Conservation (phyloP, 2,888 invertebrate species). For the Pomacea canaliculata region DNA sequence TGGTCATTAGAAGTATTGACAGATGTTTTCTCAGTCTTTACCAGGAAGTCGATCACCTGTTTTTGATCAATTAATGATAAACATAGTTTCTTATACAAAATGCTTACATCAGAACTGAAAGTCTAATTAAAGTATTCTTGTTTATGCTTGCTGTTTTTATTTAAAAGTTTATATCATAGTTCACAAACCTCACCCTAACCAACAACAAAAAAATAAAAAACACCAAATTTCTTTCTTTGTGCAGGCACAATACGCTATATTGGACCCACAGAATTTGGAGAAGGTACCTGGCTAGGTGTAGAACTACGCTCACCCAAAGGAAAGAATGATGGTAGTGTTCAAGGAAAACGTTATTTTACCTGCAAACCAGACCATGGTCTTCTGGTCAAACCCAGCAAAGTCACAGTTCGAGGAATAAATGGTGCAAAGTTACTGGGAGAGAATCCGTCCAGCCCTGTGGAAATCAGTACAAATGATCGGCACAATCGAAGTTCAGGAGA, state of each 20-base stretch:
- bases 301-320: slow-evolving; percentile 70
- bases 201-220: no score
- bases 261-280: slow-evolving; percentile 72
- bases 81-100: no score
- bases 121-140: no score
- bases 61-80: no score
- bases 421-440: slow-evolving; percentile 67
- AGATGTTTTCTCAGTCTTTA: no score
- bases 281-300: slow-evolving; percentile 72
- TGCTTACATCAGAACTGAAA: no score
- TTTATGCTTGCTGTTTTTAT: no score
- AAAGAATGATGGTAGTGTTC: slow-evolving; percentile 69
- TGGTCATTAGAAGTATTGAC: no score
- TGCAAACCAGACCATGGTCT: slow-evolving; percentile 67
- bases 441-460: background rate
- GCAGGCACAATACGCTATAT: slow-evolving; percentile 67
- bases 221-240: background rate
- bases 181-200: no score
- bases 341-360: slow-evolving; percentile 66
- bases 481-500: slow-evolving; percentile 12
- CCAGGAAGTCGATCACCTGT: no score
- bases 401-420: slow-evolving; percentile 72
- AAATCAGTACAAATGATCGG: background rate
- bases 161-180: no score
- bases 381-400: slow-evolving; percentile 68